A percentile compares a stretch with the other conserved stretches of the same genome.
Evolutionary conservation across 2,888 invertebrate species (phyloP).

Genomic region (Taphrorychus bicolor): DNA sequence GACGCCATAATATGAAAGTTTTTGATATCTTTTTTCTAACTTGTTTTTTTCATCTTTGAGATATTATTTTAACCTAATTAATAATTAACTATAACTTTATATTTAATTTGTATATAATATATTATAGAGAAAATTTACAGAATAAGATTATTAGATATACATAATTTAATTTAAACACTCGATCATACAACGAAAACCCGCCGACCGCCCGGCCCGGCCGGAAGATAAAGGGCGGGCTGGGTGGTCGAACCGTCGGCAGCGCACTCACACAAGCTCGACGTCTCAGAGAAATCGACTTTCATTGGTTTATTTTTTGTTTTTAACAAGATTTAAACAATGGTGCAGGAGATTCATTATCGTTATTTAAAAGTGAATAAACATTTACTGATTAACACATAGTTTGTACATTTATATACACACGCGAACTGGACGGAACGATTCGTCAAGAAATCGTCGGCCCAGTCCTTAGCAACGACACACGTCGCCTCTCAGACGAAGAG

Average conservation of each 20-base stretch:
- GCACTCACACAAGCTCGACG: conserved; percentile 55
- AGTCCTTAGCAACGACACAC: too few species aligned
- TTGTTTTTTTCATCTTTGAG: conserved; percentile 49
- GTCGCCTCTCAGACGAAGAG: conserved; percentile 51
- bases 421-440: conserved; percentile 5
- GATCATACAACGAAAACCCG: conserved; percentile 54
- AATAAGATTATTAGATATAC: conserved; percentile 59
- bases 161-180: conserved; percentile 56
- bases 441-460: conserved; percentile 5
- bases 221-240: not conserved
- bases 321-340: conserved; percentile 43
- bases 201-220: not conserved
- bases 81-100: conserved; percentile 55
- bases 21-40: conserved; percentile 55
- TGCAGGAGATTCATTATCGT: conserved; percentile 49
- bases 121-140: conserved; percentile 61
- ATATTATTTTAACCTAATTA: conserved; percentile 49
- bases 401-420: conserved; percentile 52
- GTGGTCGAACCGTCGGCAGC: not conserved
- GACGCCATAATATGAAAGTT: conserved; percentile 59
- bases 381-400: conserved; percentile 48
- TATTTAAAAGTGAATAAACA: conserved; percentile 46
- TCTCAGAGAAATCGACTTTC: conserved; percentile 44
- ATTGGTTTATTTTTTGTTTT: conserved; percentile 18
- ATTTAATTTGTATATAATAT: conserved; percentile 59